Percentiles rank a stretch among this genome's conserved stretches.
phyloP scores from a whole-genome alignment of 2,797 vertebrate genomes.

The Sarcophilus harrisii region DNA sequence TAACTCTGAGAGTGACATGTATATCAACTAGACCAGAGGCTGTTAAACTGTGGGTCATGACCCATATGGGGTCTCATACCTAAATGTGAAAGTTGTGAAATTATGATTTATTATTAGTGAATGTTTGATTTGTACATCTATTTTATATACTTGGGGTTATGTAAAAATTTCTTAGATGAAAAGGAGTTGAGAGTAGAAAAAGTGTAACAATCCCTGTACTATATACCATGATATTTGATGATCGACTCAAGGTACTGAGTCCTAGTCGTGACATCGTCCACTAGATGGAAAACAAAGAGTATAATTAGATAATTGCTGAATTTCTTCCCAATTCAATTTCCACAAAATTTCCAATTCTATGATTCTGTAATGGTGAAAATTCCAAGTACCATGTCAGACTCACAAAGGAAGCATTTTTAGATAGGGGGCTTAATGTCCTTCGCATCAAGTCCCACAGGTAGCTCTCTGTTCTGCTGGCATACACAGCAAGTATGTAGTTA shows the following conservation, averaged over 20 bases:
- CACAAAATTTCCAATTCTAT: background rate
- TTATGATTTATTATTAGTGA: too few relatives aligned
- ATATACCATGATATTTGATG: background rate
- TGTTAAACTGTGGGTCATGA: too few relatives aligned
- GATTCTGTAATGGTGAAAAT: background rate
- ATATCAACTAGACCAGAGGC: too few relatives aligned
- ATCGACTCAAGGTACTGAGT: background rate
- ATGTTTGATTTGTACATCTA: too few relatives aligned
- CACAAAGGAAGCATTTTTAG: background rate
- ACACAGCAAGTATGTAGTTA: background rate
- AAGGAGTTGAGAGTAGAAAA: too few relatives aligned
- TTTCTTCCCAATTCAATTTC: background rate
- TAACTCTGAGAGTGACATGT: background rate
- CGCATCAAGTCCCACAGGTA: background rate
- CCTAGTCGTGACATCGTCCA: background rate
- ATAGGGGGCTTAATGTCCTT: background rate
- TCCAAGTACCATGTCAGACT: background rate
- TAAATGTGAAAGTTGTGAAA: too few relatives aligned
- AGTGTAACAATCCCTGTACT: too few relatives aligned
- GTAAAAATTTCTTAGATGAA: too few relatives aligned
- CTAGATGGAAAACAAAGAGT: background rate
- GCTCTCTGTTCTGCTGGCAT: background rate
- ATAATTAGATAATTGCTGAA: background rate
- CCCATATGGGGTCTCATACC: too few relatives aligned
- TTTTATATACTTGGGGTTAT: too few relatives aligned